These are phyloP conservation scores for Agelas oroides DNA, from an alignment of 37 sponge, comb jelly and placozoan genomes.

Conservation along the genomic window DNA sequence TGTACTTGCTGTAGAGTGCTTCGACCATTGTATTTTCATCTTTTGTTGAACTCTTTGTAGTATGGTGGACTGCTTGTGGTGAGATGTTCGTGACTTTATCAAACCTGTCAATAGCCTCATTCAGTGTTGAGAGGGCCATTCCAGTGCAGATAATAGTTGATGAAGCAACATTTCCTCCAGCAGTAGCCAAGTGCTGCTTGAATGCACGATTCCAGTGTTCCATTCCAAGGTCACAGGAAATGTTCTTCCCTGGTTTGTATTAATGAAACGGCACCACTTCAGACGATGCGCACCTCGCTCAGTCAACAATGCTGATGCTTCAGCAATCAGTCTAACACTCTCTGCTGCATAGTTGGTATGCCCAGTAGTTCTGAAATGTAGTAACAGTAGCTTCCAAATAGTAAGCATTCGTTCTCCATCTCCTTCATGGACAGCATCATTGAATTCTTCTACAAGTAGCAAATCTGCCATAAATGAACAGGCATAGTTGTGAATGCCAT, in stretches of 20 bases:
- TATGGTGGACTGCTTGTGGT: no score
- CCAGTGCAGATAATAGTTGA: not conserved
- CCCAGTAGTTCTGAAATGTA: constrained; percentile 31
- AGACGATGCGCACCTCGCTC: constrained; percentile 8
- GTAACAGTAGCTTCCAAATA: constrained; percentile 38
- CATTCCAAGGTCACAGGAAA: constrained; percentile 28
- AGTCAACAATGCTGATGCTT: constrained; percentile 5
- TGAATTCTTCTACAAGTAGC: constrained; percentile 6
- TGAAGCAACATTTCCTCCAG: not conserved
- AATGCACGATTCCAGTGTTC: constrained; percentile 15
- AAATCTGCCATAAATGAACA: constrained; percentile 35
- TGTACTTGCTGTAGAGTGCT: no score
- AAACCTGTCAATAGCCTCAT: not conserved
- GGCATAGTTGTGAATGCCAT: constrained; percentile 44
- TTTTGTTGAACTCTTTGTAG: no score
- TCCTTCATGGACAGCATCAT: constrained; percentile 47
- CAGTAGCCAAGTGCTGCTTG: not conserved
- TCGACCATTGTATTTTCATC: no score
- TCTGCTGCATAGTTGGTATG: constrained; percentile 19
- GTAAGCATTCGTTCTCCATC: constrained; percentile 43
- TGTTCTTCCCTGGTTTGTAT: constrained; percentile 41
- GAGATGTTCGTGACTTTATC: not conserved
- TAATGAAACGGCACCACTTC: constrained; percentile 49
- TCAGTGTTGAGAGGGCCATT: not conserved
- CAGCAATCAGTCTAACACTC: not conserved